These are phyloP conservation scores for Sarcophaga subvicina DNA, from an alignment of 2,888 invertebrate genomes.

Conservation along the genomic window DNA sequence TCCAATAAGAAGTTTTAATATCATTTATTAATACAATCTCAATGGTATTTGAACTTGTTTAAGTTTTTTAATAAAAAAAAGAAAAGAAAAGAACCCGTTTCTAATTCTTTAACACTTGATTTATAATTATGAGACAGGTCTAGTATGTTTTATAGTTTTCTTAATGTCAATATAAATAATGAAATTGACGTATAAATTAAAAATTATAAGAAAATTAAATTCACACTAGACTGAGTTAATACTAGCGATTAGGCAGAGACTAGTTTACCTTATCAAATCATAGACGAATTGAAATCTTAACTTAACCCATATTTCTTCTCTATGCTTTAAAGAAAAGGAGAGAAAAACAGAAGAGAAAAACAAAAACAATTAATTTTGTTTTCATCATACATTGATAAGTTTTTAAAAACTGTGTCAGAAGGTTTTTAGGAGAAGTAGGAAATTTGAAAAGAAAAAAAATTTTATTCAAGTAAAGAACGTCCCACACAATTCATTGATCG, in stretches of 20 bases:
- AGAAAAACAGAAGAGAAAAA: no score
- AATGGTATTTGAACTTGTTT: background rate
- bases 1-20: no score
- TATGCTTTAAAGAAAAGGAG: no score
- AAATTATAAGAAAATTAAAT: no score
- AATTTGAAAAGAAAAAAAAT: background rate
- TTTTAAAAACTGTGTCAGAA: background rate
- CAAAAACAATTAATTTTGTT: background rate
- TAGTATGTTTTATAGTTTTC: background rate
- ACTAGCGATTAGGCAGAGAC: no score
- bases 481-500: no score
- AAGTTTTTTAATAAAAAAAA: no score
- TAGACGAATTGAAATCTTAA: no score
- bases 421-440: background rate
- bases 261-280: constrained; percentile 10
- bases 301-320: no score
- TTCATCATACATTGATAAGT: background rate
- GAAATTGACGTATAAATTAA: background rate
- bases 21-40: no score
- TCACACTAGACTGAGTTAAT: no score
- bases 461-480: no score
- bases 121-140: background rate
- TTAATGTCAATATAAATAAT: background rate
- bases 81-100: background rate
- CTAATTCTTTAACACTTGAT: background rate